A percentile compares a stretch with the other conserved stretches of the same genome.
These are phyloP conservation scores for Sphenodon punctatus DNA, from an alignment of 2,797 vertebrate species.

Conservation along the genomic window DNA sequence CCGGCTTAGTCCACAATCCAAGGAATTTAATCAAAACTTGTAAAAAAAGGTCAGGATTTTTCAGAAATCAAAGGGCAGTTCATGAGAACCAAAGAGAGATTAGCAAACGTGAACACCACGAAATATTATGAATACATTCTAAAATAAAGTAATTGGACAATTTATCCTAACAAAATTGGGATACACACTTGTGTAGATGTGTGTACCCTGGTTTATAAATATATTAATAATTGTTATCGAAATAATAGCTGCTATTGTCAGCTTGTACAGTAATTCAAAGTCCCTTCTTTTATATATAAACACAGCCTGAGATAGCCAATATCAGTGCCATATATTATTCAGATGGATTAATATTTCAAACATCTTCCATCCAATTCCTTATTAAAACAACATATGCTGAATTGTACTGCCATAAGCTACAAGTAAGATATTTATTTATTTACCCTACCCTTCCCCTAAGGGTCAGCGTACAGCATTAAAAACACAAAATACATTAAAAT, in stretches of 20 bases:
- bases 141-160: slow-evolving; percentile 37
- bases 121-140: slow-evolving; percentile 43
- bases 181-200: background rate
- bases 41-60: slow-evolving; percentile 38
- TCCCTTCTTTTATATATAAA: slow-evolving; percentile 44
- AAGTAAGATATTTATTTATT: slow-evolving; percentile 55
- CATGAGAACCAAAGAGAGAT: background rate
- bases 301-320: slow-evolving; percentile 29
- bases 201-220: background rate
- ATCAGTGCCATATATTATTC: slow-evolving; percentile 44
- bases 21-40: slow-evolving; percentile 3
- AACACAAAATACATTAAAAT: too few relatives aligned
- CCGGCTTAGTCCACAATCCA: background rate
- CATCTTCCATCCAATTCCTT: slow-evolving; percentile 39
- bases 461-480: too few relatives aligned
- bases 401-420: slow-evolving; percentile 39
- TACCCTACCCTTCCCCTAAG: too few relatives aligned
- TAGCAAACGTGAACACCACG: slow-evolving; percentile 46
- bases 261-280: slow-evolving; percentile 31
- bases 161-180: slow-evolving; percentile 48
- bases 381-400: slow-evolving; percentile 50
- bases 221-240: slow-evolving; percentile 29
- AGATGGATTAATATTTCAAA: slow-evolving; percentile 59
- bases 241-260: slow-evolving; percentile 51
- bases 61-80: background rate